A percentile compares a stretch with the other conserved stretches of the same genome.
phyloP scores from a whole-genome alignment of 2,888 invertebrate species.

The Drosophila prolongata region DNA sequence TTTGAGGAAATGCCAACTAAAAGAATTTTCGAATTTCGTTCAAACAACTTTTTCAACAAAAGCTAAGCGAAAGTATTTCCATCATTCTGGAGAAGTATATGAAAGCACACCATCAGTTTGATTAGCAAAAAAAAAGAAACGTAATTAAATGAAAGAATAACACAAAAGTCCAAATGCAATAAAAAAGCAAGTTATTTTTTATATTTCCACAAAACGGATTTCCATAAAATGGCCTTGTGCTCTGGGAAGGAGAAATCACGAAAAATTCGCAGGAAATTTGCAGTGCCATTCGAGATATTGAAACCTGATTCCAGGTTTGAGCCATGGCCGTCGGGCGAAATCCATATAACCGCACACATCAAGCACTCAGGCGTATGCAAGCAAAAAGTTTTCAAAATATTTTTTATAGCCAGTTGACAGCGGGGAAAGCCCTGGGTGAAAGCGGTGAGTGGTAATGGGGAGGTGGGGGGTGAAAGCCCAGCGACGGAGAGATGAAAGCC shows the following conservation, averaged over 20 bases:
- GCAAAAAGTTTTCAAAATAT: constrained; percentile 37
- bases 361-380: constrained; percentile 27
- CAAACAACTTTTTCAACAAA: constrained; percentile 3
- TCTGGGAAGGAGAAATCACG: constrained; percentile 26
- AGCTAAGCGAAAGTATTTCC: constrained; percentile 5
- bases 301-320: constrained; percentile 15
- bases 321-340: constrained; percentile 4
- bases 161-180: constrained; percentile 33
- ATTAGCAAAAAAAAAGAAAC: constrained; percentile 10
- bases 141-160: constrained; percentile 35
- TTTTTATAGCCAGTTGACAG: constrained; percentile 32
- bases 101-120: constrained; percentile 3
- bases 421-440: background rate
- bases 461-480: constrained; percentile 4
- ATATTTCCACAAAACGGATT: constrained; percentile 25
- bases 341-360: constrained; percentile 22
- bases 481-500: constrained; percentile 42
- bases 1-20: background rate
- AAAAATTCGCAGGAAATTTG: constrained; percentile 42
- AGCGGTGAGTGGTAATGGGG: background rate
- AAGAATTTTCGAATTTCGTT: constrained; percentile 6
- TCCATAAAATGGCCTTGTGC: constrained; percentile 13
- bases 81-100: background rate
- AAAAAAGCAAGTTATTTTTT: constrained; percentile 12
- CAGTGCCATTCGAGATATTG: constrained; percentile 29